Evolutionary conservation across 2,113 vertebrate species (phyloP).

Genomic region (Motacilla tschutschensis): DNA sequence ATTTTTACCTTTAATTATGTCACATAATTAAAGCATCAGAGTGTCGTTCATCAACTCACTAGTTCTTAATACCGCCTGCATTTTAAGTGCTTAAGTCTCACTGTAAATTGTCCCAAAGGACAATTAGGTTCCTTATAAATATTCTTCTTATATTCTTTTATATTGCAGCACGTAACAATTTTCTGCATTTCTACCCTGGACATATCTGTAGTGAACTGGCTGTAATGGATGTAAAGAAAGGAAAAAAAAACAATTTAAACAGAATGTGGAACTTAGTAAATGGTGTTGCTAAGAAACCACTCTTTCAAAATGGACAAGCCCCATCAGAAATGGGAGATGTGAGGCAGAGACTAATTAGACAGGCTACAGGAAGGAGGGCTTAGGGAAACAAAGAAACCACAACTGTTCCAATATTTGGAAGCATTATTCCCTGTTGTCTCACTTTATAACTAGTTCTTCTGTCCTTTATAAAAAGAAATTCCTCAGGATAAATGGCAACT

Average conservation of each 20-base stretch:
- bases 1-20: neutral
- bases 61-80: neutral
- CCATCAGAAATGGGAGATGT: neutral
- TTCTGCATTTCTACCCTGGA: neutral
- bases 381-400: neutral
- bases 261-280: neutral
- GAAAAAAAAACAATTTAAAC: neutral
- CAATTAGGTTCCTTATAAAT: neutral
- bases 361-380: neutral
- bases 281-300: neutral
- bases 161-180: neutral
- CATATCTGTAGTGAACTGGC: neutral
- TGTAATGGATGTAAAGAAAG: neutral
- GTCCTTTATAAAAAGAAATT: neutral
- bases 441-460: neutral
- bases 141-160: neutral
- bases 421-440: neutral
- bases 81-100: neutral
- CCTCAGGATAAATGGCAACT: neutral
- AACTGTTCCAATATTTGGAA: neutral
- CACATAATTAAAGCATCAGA: neutral
- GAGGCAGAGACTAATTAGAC: neutral
- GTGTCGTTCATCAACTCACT: neutral
- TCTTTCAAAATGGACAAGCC: fast-evolving
- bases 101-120: neutral